Evolutionary conservation across 1,140 invertebrate genomes (phyloP), one percentile per base, ranked within the genome.

Genomic region (Pentalonia nigronervosa): DNA sequence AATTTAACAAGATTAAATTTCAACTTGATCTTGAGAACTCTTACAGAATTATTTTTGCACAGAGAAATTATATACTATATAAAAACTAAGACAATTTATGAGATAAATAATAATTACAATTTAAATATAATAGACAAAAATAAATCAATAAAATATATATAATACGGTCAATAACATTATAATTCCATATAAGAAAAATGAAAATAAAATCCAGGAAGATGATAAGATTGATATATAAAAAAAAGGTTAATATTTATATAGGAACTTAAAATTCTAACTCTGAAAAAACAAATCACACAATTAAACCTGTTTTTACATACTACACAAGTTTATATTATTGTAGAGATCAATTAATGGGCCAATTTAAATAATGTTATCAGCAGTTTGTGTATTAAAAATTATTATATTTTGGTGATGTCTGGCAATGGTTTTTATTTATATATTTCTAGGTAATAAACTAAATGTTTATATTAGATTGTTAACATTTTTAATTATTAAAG

Each of bases 241-340:
- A n/a, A 93, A 93, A 47, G 45, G 25, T 53, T 36, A 93, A 84
- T 93, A 92, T 83, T 47, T 48, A 92, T 76, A 93, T 93, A 93
- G 91, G 91, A 93, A 93, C 91, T 86, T 93, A 93, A 84, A 89
- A 92, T 81, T 45, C 90, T 91, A 92, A 17, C 47, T 83, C 41
- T 34, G 45, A 92, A 92, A 91, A 92, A 91, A 92, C 41, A 92
- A 92, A 92, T 50, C 67, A 91, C 45, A 92, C 67, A n/a, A 48
- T 81, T 30, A 91, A 45, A 50, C 17, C 41, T 41, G 41, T 41
- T 41, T 92, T 41, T 84, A 92, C 21, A 92, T 83, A 92, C 34
- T 17, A 91, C 45, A 50, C 34, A 34, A 90, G n/a, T 25, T 92
- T 41, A 48, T 41, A 56, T 92, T 41, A 86, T 45, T 56, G 30